Conservation (phyloP, 30 jellyfish, hydroid and myxozoan genomes). For the Aurelia sp. region DNA sequence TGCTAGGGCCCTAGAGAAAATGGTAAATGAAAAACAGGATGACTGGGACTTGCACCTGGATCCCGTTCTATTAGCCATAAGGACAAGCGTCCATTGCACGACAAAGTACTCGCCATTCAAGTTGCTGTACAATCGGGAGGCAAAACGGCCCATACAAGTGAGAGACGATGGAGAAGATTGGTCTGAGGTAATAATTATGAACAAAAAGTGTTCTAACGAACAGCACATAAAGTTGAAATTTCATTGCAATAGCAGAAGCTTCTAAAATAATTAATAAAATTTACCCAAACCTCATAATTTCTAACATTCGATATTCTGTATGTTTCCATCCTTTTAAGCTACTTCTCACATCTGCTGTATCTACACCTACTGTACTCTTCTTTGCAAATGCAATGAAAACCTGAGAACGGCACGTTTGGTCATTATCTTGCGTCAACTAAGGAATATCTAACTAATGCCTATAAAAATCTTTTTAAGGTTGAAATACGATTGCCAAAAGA, state of each 20-base stretch:
- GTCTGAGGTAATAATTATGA: conserved; percentile 1
- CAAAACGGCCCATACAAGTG: conserved; percentile 6
- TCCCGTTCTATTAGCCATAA: conserved; percentile 2
- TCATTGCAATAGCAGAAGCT: no score
- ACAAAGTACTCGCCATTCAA: conserved; percentile 9
- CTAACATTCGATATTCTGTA: no score
- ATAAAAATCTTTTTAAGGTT: neutral
- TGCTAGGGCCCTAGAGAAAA: conserved; percentile 7
- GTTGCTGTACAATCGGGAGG: conserved; percentile 33
- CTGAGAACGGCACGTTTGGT: neutral
- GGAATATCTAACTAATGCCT: neutral
- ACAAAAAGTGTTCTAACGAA: neutral
- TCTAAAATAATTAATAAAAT: no score
- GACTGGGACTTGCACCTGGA: conserved; percentile 21
- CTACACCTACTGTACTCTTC: neutral
- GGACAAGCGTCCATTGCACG: conserved; percentile 19
- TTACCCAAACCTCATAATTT: no score
- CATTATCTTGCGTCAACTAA: neutral
- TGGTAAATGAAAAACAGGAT: conserved; percentile 13
- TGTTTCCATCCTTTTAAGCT: no score
- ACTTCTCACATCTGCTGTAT: neutral
- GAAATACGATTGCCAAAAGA: neutral
- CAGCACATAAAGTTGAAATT: no score
- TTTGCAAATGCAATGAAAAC: neutral
- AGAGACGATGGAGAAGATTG: conserved; percentile 11